Evolutionary conservation across 2,888 invertebrate genomes (phyloP).

Genomic region (Tetramorium bicarinatum): DNA sequence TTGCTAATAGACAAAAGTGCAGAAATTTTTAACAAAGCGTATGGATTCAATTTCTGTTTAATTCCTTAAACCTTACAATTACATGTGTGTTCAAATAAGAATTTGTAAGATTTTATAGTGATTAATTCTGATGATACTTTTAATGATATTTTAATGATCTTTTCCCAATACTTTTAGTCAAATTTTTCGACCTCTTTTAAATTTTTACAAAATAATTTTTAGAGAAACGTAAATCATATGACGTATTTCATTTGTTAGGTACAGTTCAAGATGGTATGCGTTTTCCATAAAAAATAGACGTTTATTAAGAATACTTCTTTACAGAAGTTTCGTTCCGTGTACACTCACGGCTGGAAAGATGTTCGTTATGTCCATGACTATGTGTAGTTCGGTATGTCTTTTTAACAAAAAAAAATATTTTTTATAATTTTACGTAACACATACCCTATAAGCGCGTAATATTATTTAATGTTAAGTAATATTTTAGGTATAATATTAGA

Average conservation of each 20-base stretch:
- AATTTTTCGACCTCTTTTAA: no score
- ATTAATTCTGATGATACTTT: no score
- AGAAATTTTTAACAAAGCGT: conserved; percentile 20
- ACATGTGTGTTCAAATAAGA: background rate
- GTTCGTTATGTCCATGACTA: conserved; percentile 18
- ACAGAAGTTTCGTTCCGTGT: conserved; percentile 7
- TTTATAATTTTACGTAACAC: background rate
- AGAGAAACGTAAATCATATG: no score
- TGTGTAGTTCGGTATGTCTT: conserved; percentile 22
- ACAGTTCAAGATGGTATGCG: conserved; percentile 2
- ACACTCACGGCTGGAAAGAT: conserved; percentile 21
- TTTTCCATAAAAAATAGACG: conserved; percentile 5
- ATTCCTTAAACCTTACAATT: background rate
- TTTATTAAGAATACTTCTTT: conserved; percentile 23
- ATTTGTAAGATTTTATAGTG: background rate
- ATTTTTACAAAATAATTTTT: no score
- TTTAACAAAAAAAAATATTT: background rate
- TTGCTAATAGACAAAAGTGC: conserved; percentile 20
- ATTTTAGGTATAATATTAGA: no score
- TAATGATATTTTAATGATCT: no score
- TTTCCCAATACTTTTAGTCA: no score
- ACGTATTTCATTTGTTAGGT: background rate
- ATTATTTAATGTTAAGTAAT: no score
- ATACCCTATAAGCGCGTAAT: no score
- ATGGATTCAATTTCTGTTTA: background rate